A percentile compares a stretch with the other conserved stretches of the same genome.
Conservation (phyloP, 2,113 vertebrate species). For the Mastomys coucha region DNA sequence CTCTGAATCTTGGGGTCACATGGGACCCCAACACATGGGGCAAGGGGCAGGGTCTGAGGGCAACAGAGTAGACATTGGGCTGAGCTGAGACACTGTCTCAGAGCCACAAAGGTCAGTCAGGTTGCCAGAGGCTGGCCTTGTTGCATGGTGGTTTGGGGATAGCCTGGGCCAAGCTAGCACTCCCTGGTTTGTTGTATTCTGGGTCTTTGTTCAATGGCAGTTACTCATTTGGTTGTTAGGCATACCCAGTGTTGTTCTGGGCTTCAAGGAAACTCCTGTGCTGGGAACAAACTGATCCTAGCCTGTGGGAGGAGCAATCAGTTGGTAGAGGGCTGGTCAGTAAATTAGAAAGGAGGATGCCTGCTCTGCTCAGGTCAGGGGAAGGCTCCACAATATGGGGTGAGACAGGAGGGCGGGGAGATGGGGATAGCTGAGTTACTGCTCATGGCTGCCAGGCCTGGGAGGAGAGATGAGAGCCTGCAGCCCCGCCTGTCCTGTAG, state of each 20-base stretch:
- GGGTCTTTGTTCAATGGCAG: neutral
- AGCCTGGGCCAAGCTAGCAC: neutral
- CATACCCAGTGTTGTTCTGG: neutral
- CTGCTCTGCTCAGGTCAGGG: rapidly evolving
- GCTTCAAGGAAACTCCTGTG: too few species aligned
- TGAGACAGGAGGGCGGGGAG: neutral
- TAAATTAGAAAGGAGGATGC: neutral
- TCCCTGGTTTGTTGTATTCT: neutral
- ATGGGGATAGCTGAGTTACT: neutral
- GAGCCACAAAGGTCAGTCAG: neutral
- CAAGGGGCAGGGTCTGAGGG: neutral
- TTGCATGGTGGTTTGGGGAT: neutral
- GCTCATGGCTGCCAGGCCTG: neutral
- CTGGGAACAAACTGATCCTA: rapidly evolving
- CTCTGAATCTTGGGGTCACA: neutral
- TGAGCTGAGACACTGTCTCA: neutral
- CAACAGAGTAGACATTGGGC: neutral
- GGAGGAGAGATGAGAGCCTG: neutral
- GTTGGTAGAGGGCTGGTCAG: neutral
- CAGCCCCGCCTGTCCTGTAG: neutral
- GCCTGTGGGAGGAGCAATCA: neutral
- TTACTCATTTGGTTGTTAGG: neutral
- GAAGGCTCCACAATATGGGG: neutral
- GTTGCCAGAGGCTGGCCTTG: neutral
- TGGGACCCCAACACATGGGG: neutral